These are phyloP conservation scores for Neria commutata DNA, from an alignment of 2,888 invertebrate species.

Conservation along the genomic window DNA sequence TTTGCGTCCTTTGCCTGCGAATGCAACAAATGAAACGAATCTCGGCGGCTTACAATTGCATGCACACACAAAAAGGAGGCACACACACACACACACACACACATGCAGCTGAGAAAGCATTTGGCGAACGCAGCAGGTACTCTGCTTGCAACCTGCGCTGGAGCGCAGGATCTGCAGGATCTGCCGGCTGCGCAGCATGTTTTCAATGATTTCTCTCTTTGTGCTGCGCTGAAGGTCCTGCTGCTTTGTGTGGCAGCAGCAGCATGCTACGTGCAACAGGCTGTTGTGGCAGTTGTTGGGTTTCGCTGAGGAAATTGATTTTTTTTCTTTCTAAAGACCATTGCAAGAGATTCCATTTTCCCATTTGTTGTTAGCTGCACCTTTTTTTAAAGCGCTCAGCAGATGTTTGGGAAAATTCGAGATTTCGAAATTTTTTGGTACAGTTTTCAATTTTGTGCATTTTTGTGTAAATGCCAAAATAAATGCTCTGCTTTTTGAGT, in stretches of 20 bases:
- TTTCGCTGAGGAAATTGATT: constrained; percentile 38
- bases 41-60: constrained; percentile 42
- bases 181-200: neutral
- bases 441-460: neutral
- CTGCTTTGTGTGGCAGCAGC: constrained; percentile 14
- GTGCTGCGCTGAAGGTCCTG: neutral
- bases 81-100: constrained; percentile 24
- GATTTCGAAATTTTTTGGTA: constrained; percentile 4
- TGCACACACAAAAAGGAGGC: constrained; percentile 42
- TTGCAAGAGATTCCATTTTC: constrained; percentile 45
- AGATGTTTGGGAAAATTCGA: too few relatives aligned
- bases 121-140: constrained; percentile 2
- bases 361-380: constrained; percentile 23
- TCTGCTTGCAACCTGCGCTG: too few relatives aligned
- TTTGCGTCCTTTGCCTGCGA: neutral
- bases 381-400: too few relatives aligned
- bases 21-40: constrained; percentile 44
- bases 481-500: neutral
- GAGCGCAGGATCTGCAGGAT: too few relatives aligned
- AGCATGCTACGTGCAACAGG: constrained; percentile 46
- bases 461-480: constrained; percentile 3
- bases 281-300: constrained; percentile 34
- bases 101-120: too few relatives aligned
- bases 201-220: neutral
- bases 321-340: constrained; percentile 40